Base-by-base conservation (phyloP, 2,113 vertebrate genomes). In the Gadus chalcogrammus region DNA sequence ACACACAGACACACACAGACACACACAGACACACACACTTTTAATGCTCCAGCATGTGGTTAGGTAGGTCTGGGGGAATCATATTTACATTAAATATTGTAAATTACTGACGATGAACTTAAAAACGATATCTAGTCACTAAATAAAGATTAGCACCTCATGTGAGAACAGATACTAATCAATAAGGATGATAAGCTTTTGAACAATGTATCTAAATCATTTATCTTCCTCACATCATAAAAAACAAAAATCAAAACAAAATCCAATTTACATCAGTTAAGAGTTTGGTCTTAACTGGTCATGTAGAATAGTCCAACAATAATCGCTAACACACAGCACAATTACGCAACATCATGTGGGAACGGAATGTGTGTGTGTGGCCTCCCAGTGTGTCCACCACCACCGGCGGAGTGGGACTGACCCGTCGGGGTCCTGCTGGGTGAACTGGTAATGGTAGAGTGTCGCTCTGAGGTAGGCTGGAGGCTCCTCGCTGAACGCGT, bases 401-500 rank as follows among this genome's bases (percentile, higher is more conserved):
- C 5, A 1, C 5, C n/a, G 20, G 20, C 5, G 7, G 16, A 18
- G 17, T 20, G 58, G 15, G 12, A 71, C 86, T 93, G 72, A 95
- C 94, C 91, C 81, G 9, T 82, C 68, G 35, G 75, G 69, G 7
- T 60, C 75, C 65, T 0, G 67, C 5, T 73, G n/a, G 0, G 93
- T 93, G 81, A 93, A 94, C 88, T 90, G 90, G 81, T 94, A 94
- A 88, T 90, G 90, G 81, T 94, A 95, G 28, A 91, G 91, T 18
- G 87, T 92, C 28, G 94, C 94, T 1, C 92, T 88, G 64, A 95
- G 6, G 22, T 91, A 94, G 3, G 76, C 70, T 0, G 94, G 94
- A 0, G 94, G 93, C 1, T 73, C 81, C 9, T 74, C 2, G 0
- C 75, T 80, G 86, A 95, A 95, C 0, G 93, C 93, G 73, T 95